Percentiles rank a stretch among this genome's conserved stretches.
Conservation (phyloP, 2,888 invertebrate species). For the Stratiomys singularior region DNA sequence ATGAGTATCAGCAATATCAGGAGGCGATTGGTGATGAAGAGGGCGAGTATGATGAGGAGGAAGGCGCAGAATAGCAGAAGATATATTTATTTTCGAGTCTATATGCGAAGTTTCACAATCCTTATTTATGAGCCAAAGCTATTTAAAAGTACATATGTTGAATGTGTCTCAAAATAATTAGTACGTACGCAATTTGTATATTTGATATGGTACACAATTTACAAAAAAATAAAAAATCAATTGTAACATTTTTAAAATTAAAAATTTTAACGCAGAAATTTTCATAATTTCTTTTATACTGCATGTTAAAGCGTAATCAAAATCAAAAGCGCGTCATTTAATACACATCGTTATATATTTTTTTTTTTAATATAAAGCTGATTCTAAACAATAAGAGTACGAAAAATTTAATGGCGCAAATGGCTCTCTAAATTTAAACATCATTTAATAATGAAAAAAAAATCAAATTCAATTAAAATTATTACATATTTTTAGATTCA, state of each 20-base stretch:
- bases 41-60: conserved; percentile 79
- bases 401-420: no score
- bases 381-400: no score
- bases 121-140: not conserved
- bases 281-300: no score
- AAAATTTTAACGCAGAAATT: no score
- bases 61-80: conserved; percentile 50
- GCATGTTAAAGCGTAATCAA: no score
- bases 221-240: not conserved
- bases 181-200: not conserved
- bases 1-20: conserved; percentile 95
- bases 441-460: no score
- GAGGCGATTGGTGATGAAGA: conserved; percentile 87
- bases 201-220: not conserved
- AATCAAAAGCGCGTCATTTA: no score
- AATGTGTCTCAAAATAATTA: not conserved
- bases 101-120: not conserved
- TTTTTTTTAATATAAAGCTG: no score
- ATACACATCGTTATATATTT: no score
- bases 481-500: no score
- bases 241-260: not conserved
- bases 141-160: not conserved
- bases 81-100: not conserved
- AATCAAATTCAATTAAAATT: no score
- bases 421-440: no score